Base-by-base conservation (phyloP, 2,113 vertebrate species). In the Gavialis gangeticus region DNA sequence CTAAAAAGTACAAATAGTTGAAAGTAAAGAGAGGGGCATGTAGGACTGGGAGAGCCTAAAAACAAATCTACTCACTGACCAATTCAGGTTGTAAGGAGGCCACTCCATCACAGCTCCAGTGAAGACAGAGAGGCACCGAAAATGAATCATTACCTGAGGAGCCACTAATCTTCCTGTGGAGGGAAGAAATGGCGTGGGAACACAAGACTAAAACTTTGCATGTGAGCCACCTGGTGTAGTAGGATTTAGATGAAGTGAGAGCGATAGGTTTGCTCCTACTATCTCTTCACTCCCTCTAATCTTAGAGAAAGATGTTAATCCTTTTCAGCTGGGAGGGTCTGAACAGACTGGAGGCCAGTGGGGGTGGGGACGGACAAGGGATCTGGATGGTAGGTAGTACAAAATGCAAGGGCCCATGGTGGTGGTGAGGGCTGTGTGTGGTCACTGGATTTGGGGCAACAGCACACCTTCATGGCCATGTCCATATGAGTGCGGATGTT, bases 11-110 rank as follows among this genome's bases (percentile, higher is more conserved):
- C 8, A 27, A 56, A 24, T 27, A 79, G 17, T 17, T 82, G 15
- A 0, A 2, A 75, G n/a, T 13, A 54, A 46, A 87, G n/a, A 66
- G 82, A 58, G 30, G 57, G n/a, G 30, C 69, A 0, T 3, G 10
- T 21, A 30, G 34, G 34, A 34, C 13, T 9, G 21, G 18, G 1
- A 2, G 58, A 79, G 87, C 62, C 46, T 46, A 46, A 46, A 46
- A 46, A 46, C 46, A 46, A 46, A 46, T 46, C 46, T 46, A 46
- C 46, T 46, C 46, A 46, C 46, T 46, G 46, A 46, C 46, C 46
- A 46, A 9, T 46, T 2, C 46, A 46, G 46, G 46, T 46, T 46
- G 8, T 46, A 46, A 46, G 9, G 46, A 46, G 46, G 46, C 46
- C 46, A 8, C 46, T 46, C 46, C 46, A 46, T 46, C 46, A 46